These are phyloP conservation scores for Pachliopta kotzebuea DNA, from an alignment of 2,888 invertebrate species.

Conservation along the genomic window DNA sequence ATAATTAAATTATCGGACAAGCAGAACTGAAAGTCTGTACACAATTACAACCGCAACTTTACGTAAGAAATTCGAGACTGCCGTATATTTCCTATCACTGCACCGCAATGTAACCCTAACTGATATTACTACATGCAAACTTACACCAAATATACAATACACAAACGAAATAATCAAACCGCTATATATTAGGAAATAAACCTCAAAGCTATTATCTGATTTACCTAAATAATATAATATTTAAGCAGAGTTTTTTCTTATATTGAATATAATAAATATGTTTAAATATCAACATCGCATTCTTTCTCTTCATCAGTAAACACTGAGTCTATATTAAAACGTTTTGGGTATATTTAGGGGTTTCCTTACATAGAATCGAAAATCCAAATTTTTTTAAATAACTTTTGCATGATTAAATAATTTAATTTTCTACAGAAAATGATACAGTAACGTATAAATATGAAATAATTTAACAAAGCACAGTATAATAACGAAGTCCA, in stretches of 20 bases:
- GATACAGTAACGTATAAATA: not conserved
- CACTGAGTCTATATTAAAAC: too few species aligned
- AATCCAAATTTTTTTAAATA: too few species aligned
- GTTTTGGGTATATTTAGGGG: too few species aligned
- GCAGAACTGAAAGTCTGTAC: slow-evolving; percentile 9
- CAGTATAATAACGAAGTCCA: not conserved
- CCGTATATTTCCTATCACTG: slow-evolving; percentile 13
- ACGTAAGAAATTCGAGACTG: slow-evolving; percentile 16
- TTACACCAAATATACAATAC: slow-evolving; percentile 18
- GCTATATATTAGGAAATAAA: slow-evolving; percentile 3
- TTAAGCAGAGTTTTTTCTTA: not conserved
- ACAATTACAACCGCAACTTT: slow-evolving; percentile 6
- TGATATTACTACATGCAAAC: slow-evolving; percentile 12
- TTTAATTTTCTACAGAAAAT: too few species aligned
- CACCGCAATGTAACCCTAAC: slow-evolving; percentile 18
- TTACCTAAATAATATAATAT: not conserved
- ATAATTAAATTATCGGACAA: slow-evolving; percentile 1
- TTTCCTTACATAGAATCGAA: too few species aligned
- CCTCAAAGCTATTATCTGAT: not conserved
- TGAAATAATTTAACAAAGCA: not conserved
- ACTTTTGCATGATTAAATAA: too few species aligned
- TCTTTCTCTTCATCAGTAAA: too few species aligned
- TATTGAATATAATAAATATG: too few species aligned
- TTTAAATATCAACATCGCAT: too few species aligned
- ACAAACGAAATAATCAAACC: slow-evolving; percentile 15